Conservation (phyloP, 30 jellyfish, hydroid and myxozoan species). For the Turritopsis dohrnii region DNA sequence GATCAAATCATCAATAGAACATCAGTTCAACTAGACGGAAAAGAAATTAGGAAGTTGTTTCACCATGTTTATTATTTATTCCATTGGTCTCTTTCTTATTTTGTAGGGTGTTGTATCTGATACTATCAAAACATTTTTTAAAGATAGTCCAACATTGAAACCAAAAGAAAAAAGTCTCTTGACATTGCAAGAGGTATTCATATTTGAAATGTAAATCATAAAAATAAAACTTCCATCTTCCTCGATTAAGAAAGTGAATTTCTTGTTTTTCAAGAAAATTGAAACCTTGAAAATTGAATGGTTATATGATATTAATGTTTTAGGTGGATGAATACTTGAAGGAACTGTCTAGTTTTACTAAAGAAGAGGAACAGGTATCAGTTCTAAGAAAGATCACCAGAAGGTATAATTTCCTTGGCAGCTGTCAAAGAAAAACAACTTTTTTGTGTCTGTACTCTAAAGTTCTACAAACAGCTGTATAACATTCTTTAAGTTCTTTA, state of each 20-base stretch:
- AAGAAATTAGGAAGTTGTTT: too few species aligned
- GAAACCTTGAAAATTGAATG: neutral
- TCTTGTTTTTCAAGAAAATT: too few species aligned
- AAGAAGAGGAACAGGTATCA: slow-evolving; percentile 77
- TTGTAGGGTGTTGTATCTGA: slow-evolving; percentile 74
- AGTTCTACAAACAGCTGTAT: too few species aligned
- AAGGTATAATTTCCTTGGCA: slow-evolving; percentile 50
- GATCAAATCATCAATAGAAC: too few species aligned
- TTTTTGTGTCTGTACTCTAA: too few species aligned
- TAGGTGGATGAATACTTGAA: slow-evolving; percentile 65
- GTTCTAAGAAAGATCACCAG: slow-evolving; percentile 51
- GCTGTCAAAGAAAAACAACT: too few species aligned
- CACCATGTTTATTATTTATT: too few species aligned
- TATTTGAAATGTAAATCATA: too few species aligned
- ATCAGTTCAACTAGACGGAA: too few species aligned
- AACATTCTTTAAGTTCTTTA: too few species aligned
- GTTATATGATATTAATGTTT: neutral
- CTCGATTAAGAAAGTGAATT: too few species aligned
- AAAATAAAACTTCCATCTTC: neutral
- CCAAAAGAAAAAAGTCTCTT: slow-evolving; percentile 49
- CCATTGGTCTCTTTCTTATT: too few species aligned
- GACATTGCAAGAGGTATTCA: slow-evolving; percentile 56
- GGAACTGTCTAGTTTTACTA: slow-evolving; percentile 54
- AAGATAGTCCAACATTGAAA: slow-evolving; percentile 39
- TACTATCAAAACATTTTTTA: slow-evolving; percentile 59